Evolutionary conservation across 2,113 vertebrate genomes (phyloP), one percentile per base, ranked within the genome.

Genomic region (Halichoerus grypus): DNA sequence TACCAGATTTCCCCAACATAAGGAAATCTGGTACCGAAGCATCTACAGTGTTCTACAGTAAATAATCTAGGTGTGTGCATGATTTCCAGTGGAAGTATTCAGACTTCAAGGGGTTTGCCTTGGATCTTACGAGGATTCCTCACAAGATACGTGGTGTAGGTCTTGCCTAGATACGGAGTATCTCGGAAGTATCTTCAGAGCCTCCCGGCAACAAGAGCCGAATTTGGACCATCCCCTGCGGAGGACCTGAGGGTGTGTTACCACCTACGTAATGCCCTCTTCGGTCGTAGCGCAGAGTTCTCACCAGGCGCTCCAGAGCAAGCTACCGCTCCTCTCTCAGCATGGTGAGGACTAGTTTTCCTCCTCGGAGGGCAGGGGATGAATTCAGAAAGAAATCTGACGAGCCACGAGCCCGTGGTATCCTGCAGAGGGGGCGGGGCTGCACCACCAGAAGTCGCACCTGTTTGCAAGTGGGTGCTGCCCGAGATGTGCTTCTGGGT

Each of bases 1-100:
- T 84, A 84, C 36, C 63, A 92, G 63, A 88, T 96, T 95, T 82
- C 24, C 3, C 33, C 36, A 77, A 42, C 46, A 74, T 55, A 67
- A 84, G 74, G 74, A 81, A 95, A 79, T 6, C 31, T 61, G 86
- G 91, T 89, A 24, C 51, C 11, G 22, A 92, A 36, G 42, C n/a
- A 67, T 76, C 42, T 18, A 26, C 7, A 51, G 15, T 4, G 33
- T 36, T 39, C 42, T 67, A 7, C 5, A 53, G 13, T 33, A 90
- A 67, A 42, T 55, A 26, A 82, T 71, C 61, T 12, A 71, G 88
- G 79, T 85, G 46, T n/a, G 19, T 24, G 31, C 39, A 13, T 36
- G 7, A 36, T 77, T 88, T 71, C 46, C 46, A 83, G 0, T 3
- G 24, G 49, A 59, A 49, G 7, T 63, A 33, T n/a, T 87, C 19